Percentiles rank a stretch among this genome's conserved stretches.
phyloP scores from a whole-genome alignment of 2,888 invertebrate genomes.

The Pasiphila rectangulata region DNA sequence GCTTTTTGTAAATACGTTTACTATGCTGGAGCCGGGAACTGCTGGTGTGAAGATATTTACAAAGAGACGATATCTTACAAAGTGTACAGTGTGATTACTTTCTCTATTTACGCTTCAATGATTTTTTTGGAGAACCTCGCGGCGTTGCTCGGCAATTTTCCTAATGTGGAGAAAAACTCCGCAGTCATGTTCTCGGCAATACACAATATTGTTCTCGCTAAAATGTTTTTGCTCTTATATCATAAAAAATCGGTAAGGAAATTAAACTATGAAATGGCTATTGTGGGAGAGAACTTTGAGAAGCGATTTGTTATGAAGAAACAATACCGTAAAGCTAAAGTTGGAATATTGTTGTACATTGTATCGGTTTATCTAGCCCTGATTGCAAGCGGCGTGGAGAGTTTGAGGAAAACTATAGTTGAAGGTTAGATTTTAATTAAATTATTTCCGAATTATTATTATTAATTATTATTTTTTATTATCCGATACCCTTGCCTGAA shows the following conservation, averaged over 20 bases:
- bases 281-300: conserved; percentile 56
- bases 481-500: conserved; percentile 11
- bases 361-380: conserved; percentile 65
- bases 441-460: too few relatives aligned
- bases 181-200: conserved; percentile 68
- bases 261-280: conserved; percentile 64
- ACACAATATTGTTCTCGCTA: conserved; percentile 64
- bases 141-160: conserved; percentile 60
- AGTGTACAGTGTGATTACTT: conserved; percentile 52
- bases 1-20: conserved; percentile 62
- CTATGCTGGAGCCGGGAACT: conserved; percentile 62
- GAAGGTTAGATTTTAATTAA: conserved; percentile 49
- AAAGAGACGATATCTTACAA: conserved; percentile 51
- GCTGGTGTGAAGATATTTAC: conserved; percentile 57
- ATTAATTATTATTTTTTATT: too few relatives aligned
- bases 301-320: conserved; percentile 54
- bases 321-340: conserved; percentile 58
- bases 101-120: conserved; percentile 60
- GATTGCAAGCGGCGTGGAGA: conserved; percentile 61
- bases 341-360: conserved; percentile 55
- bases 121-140: conserved; percentile 66
- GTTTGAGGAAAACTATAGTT: conserved; percentile 49
- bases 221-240: conserved; percentile 63
- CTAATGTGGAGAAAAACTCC: conserved; percentile 67
- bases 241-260: conserved; percentile 61